phyloP scores from a whole-genome alignment of 2,797 vertebrate genomes.

The Sebastes taczanowskii region DNA sequence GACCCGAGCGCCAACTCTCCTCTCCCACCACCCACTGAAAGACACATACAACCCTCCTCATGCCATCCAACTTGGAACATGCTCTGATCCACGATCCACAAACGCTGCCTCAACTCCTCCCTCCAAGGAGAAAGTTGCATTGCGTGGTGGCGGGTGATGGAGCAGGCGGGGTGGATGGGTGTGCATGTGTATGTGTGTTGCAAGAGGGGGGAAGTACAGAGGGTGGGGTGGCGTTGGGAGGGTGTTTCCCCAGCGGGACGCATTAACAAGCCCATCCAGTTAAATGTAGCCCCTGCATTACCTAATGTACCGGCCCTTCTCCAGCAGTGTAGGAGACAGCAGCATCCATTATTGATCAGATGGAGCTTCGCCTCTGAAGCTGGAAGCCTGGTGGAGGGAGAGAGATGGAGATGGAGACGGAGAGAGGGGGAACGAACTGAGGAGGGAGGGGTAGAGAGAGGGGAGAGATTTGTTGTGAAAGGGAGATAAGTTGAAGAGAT shows the following conservation, averaged over 20 bases:
- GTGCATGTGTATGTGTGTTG: constrained; percentile 36
- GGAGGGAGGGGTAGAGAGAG: constrained; percentile 47
- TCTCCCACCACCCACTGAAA: not conserved
- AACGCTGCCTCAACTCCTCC: constrained; percentile 16
- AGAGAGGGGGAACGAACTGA: constrained; percentile 8
- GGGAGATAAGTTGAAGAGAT: constrained; percentile 75
- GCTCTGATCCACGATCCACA: constrained; percentile 53
- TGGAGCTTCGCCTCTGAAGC: constrained; percentile 82
- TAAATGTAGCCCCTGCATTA: constrained; percentile 88
- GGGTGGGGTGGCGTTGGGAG: constrained; percentile 19
- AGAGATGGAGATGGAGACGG: constrained; percentile 42
- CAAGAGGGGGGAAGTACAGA: not conserved
- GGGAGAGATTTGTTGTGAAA: constrained; percentile 73
- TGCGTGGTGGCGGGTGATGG: constrained; percentile 14
- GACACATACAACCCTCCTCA: not conserved
- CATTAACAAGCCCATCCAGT: constrained; percentile 90
- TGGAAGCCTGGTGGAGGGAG: constrained; percentile 70
- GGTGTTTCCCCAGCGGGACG: constrained; percentile 80
- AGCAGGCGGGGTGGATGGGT: constrained; percentile 1
- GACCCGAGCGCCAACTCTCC: not conserved
- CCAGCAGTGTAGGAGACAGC: constrained; percentile 84
- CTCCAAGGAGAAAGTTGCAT: constrained; percentile 48
- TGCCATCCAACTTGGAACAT: not conserved
- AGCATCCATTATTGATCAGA: constrained; percentile 87
- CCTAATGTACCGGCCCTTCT: constrained; percentile 84